Conservation (phyloP, 2,113 vertebrate genomes). For the Speoplatyrhinus poulsoni region DNA sequence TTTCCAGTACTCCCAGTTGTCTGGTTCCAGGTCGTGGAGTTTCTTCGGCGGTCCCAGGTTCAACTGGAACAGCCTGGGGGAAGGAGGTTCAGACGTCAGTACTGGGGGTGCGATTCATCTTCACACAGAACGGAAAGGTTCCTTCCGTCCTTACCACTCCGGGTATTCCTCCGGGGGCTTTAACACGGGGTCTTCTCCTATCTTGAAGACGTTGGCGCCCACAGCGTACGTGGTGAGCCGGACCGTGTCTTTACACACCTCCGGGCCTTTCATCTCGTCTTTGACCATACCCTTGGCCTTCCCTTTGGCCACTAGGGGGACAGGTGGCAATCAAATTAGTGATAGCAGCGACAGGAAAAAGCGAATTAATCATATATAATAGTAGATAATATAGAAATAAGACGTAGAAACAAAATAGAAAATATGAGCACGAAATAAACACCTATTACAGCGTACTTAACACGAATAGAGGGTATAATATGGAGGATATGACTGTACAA, state of each 20-base stretch:
- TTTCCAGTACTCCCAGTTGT: conserved; percentile 82
- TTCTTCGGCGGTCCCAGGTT: conserved; percentile 79
- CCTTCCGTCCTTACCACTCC: conserved; percentile 79
- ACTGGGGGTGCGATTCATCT: too few relatives aligned
- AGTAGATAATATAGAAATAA: too few relatives aligned
- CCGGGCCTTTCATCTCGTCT: conserved; percentile 82
- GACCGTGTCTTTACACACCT: conserved; percentile 86
- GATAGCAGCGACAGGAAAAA: background rate
- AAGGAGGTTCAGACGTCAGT: too few relatives aligned
- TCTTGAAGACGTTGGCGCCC: conserved; percentile 87
- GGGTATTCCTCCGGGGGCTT: conserved; percentile 84
- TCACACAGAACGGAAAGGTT: background rate
- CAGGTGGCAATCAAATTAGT: background rate
- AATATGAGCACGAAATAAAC: too few relatives aligned
- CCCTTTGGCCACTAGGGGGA: conserved; percentile 71
- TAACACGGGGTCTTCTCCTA: conserved; percentile 84
- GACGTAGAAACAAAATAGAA: too few relatives aligned
- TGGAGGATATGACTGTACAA: too few relatives aligned
- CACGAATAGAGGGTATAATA: too few relatives aligned
- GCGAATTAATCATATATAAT: too few relatives aligned
- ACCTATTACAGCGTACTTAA: too few relatives aligned
- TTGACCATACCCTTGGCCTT: conserved; percentile 78
- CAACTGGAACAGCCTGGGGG: conserved; percentile 86
- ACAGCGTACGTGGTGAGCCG: conserved; percentile 82
- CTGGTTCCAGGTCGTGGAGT: conserved; percentile 80